Conservation (phyloP, 2,797 vertebrate species). For the Chanos chanos region DNA sequence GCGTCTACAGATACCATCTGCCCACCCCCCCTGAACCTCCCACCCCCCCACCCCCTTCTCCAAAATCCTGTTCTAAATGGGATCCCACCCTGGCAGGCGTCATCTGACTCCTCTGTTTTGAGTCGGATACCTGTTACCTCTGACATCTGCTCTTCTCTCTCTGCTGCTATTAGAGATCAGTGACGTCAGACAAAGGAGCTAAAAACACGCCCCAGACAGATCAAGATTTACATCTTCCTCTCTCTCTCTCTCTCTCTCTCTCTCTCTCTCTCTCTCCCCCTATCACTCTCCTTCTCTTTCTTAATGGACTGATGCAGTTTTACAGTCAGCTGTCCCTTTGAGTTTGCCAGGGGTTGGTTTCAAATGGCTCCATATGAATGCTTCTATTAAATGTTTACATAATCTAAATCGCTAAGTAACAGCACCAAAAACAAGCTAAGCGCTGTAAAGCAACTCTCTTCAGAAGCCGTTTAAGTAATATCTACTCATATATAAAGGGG, state of each 20-base stretch:
- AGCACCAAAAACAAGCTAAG: too few species aligned
- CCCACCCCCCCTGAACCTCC: constrained; percentile 5
- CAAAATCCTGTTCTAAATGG: constrained; percentile 21
- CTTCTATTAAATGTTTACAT: too few species aligned
- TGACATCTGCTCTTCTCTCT: constrained; percentile 40
- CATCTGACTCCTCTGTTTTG: constrained; percentile 41
- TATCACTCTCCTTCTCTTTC: not conserved
- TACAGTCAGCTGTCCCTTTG: too few species aligned
- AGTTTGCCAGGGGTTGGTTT: too few species aligned
- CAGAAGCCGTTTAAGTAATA: too few species aligned
- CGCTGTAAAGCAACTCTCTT: too few species aligned
- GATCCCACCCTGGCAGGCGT: constrained; percentile 35
- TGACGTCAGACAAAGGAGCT: constrained; percentile 1
- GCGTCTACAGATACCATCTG: constrained; percentile 49
- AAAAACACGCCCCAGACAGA: too few species aligned
- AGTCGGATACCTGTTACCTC: constrained; percentile 47
- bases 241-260: not conserved
- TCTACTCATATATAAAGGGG: too few species aligned
- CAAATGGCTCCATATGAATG: too few species aligned
- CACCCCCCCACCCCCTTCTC: not conserved
- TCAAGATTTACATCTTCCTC: not conserved
- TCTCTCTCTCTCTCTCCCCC: not conserved
- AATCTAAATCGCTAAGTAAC: too few species aligned
- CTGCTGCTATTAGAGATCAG: not conserved
- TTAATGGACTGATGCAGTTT: too few species aligned